phyloP scores from a whole-genome alignment of 2,113 vertebrate species.

The Corydoras sp. region DNA sequence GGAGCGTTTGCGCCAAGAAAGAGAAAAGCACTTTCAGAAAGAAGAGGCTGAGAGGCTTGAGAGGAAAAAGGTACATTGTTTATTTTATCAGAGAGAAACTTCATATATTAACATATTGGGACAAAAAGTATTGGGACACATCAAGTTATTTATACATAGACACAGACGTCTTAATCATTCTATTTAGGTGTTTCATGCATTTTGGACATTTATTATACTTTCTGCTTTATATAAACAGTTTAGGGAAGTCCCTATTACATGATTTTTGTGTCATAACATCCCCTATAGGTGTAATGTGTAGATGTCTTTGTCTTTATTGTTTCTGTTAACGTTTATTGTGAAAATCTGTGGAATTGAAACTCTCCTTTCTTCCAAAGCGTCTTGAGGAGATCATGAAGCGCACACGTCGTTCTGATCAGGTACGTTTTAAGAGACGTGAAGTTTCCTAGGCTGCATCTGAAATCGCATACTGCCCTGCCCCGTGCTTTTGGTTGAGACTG shows the following conservation, averaged over 20 bases:
- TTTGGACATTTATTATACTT: no score
- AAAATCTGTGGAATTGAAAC: background rate
- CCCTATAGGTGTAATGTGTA: no score
- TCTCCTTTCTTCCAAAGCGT: constrained; percentile 63
- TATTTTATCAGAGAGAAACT: background rate
- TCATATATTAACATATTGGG: background rate
- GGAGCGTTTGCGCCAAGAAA: constrained; percentile 75
- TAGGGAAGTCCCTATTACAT: no score
- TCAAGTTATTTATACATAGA: no score
- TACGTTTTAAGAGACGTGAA: constrained; percentile 45
- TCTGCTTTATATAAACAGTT: no score
- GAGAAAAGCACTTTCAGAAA: constrained; percentile 90
- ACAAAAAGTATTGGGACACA: no score
- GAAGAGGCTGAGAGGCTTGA: constrained; percentile 92
- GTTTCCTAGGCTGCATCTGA: no score
- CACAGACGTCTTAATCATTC: no score
- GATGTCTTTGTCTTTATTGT: background rate
- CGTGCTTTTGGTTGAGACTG: no score
- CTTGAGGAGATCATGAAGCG: constrained; percentile 98
- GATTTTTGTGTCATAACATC: no score
- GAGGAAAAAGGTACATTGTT: constrained; percentile 82
- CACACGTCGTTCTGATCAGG: constrained; percentile 83
- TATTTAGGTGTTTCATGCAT: no score
- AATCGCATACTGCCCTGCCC: no score
- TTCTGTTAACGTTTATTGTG: background rate